Evolutionary conservation across 2,797 vertebrate species (phyloP), one percentile per base, ranked within the genome.

Genomic region (Lophius americanus): DNA sequence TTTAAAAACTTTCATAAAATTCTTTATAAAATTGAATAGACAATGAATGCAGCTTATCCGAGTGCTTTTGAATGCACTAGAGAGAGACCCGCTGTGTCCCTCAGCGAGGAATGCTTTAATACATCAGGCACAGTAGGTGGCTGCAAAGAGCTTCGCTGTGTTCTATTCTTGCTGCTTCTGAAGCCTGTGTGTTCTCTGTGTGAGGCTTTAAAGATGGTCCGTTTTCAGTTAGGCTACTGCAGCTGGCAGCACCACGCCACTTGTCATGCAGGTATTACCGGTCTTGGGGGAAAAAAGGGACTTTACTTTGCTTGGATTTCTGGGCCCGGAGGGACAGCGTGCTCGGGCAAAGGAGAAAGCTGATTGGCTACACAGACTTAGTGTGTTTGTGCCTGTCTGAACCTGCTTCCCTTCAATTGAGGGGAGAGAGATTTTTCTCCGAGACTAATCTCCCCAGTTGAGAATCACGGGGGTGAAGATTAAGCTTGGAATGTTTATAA

Each of bases 361-460:
- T 84, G 83, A 92, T 91, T 92, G 88, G 91, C 83, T 84, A 88
- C 89, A 89, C 87, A 75, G 87, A 72, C 88, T 91, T 88, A 84
- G 58, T 36, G 74, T 76, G 75, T 82, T 87, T 86, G 83, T 82
- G 76, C 54, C 81, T 83, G 76, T 84, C 76, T 82, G 66, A 61
- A 61, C 73, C 66, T 55, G 5, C 36, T 38, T 48, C 51, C 41
- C 35, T 52, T 81, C 66, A 69, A 75, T 64, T 62, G 79, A 85
- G 78, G 79, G 79, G 87, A 62, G 75, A 83, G 80, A 83, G 80
- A 82, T 88, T 90, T 85, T 84, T 75, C 82, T 82, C 75, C 74
- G 75, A 85, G 87, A 70, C 74, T 89, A 89, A 92, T 90, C 89
- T 81, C 66, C 60, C 79, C 82, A 77, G 75, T 82, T 72, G 83